Evolutionary conservation across 1,140 invertebrate species (phyloP).

Genomic region (Anastrepha ludens): DNA sequence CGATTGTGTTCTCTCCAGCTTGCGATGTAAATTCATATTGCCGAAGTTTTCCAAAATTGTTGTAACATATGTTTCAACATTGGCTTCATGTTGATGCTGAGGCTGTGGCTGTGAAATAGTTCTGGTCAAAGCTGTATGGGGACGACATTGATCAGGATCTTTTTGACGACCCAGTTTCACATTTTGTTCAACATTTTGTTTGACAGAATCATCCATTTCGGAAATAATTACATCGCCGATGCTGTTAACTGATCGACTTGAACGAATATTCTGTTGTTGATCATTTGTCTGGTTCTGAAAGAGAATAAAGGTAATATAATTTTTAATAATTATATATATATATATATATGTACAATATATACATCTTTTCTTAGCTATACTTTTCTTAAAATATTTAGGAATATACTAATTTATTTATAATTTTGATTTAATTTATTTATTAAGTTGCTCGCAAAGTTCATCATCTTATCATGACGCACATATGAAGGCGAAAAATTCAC

Average conservation of each 20-base stretch:
- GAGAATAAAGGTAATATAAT: neutral
- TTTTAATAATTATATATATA: neutral
- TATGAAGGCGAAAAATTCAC: no score
- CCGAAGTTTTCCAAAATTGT: slow-evolving; percentile 75
- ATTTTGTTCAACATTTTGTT: neutral
- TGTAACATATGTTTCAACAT: slow-evolving; percentile 61
- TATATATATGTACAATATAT: no score
- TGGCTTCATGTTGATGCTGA: slow-evolving; percentile 60
- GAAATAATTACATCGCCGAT: slow-evolving; percentile 14
- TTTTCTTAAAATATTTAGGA: no score
- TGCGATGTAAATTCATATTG: slow-evolving; percentile 79
- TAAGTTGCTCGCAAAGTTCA: no score
- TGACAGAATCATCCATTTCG: slow-evolving; percentile 14
- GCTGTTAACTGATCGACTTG: neutral
- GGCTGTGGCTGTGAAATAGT: slow-evolving; percentile 67
- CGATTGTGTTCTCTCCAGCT: slow-evolving; percentile 87
- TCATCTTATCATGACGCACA: no score
- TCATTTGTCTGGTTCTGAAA: slow-evolving; percentile 28
- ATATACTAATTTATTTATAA: no score
- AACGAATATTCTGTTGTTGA: slow-evolving; percentile 8
- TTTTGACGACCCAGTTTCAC: neutral
- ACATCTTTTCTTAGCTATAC: no score
- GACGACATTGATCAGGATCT: slow-evolving; percentile 52
- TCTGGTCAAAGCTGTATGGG: slow-evolving; percentile 57
- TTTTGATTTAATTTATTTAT: no score